Evolutionary conservation across 2,888 invertebrate genomes (phyloP).

Genomic region (Ferdinandea cuprea): DNA sequence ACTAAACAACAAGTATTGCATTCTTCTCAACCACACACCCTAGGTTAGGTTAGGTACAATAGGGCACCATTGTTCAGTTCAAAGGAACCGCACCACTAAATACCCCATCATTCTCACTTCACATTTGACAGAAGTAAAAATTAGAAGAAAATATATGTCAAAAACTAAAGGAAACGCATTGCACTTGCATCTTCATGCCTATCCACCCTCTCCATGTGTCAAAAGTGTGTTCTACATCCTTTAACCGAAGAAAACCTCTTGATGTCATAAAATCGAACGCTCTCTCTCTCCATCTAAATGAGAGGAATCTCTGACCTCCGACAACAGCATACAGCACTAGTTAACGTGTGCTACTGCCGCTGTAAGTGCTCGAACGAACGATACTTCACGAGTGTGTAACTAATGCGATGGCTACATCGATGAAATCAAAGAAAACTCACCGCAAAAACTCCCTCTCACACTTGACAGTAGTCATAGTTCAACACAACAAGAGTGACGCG

Average conservation of each 20-base stretch:
- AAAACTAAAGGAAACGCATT: constrained; percentile 35
- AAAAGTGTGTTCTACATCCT: constrained; percentile 53
- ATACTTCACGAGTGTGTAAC: constrained; percentile 44
- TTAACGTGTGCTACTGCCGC: no score
- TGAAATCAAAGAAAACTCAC: constrained; percentile 66
- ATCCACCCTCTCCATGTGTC: constrained; percentile 37
- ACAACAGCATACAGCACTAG: no score
- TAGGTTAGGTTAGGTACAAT: not conserved
- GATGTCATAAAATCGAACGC: constrained; percentile 34
- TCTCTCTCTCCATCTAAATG: constrained; percentile 28
- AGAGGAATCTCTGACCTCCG: constrained; percentile 59
- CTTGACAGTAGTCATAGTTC: constrained; percentile 57
- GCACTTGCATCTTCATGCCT: constrained; percentile 13
- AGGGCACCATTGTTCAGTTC: constrained; percentile 10
- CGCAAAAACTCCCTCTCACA: constrained; percentile 40
- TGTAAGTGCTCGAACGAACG: constrained; percentile 37
- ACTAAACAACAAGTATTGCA: not conserved
- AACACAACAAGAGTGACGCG: constrained; percentile 56
- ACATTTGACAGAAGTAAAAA: constrained; percentile 46
- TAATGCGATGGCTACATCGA: constrained; percentile 55
- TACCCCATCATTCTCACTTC: constrained; percentile 45
- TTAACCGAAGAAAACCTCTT: constrained; percentile 52
- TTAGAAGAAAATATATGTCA: constrained; percentile 24
- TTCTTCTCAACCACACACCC: not conserved
- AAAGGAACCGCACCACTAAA: constrained; percentile 59